Evolutionary conservation across 2,113 vertebrate species (phyloP).

Genomic region (Ptyas mucosa): DNA sequence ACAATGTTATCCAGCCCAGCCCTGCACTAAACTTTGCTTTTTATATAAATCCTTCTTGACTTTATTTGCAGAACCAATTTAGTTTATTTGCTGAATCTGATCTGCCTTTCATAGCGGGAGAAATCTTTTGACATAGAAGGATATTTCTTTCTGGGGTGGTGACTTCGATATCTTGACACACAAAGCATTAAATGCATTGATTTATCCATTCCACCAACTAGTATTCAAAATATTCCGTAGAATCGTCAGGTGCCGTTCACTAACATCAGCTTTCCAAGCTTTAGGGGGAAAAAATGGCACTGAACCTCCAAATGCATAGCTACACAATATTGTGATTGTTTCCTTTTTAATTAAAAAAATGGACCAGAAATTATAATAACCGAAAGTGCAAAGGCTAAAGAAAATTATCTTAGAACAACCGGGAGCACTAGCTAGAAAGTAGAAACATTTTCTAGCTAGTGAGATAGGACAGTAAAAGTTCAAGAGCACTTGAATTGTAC

Average conservation of each 20-base stretch:
- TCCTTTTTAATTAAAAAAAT: not conserved
- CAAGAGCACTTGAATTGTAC: not conserved
- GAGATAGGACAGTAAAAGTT: not conserved
- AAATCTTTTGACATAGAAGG: not conserved
- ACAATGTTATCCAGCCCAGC: not conserved
- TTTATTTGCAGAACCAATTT: not conserved
- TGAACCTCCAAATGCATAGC: not conserved
- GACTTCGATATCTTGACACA: not conserved
- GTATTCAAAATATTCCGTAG: not conserved
- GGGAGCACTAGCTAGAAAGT: not conserved
- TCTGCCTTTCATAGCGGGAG: not conserved
- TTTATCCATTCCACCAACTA: not conserved
- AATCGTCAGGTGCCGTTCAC: not conserved
- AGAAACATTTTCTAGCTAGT: not conserved
- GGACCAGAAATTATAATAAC: not conserved
- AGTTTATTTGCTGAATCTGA: not conserved
- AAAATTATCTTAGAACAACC: not conserved
- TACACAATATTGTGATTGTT: not conserved
- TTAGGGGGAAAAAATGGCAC: not conserved
- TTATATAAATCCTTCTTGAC: not conserved
- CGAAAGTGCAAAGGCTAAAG: not conserved
- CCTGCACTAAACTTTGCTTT: not conserved
- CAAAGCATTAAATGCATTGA: not conserved
- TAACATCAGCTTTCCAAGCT: not conserved
- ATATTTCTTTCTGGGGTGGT: too few species aligned